Evolutionary conservation across 2,797 vertebrate genomes (phyloP), one percentile per base, ranked within the genome.

Genomic region (Cirrhinus molitorella): DNA sequence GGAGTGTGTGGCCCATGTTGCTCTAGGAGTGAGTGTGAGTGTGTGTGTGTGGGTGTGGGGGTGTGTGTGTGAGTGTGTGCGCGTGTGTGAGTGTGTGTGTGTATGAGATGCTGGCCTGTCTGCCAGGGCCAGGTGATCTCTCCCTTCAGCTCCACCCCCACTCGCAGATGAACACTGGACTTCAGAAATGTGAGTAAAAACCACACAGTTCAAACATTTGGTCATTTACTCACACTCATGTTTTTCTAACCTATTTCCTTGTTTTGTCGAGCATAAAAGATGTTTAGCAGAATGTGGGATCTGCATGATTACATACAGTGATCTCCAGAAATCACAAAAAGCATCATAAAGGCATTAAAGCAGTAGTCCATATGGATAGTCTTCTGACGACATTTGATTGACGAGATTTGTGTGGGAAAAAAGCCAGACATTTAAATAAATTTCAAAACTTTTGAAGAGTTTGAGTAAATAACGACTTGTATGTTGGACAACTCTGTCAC

Each of bases 151-250:
- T 98, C 97, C 97, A 97, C 95, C 96, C 97, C 96, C 96, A 97
- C 96, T 97, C 96, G 97, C 97, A 99, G 97, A 99, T 99, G 98
- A 99, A 99, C 97, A 96, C 97, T 98, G 97, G 98, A 98, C 97
- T 97, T 98, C 98, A 98, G 97, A 99, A 99, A 99, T 99, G 98
- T 99, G 95, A 98, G 97, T 98, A 31, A 79, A 31, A 8, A 53
- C 28, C 57, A 80, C 17, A 47, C 21, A 21, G 17, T 55, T 34
- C 21, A 65, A 59, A 43, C 13, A 13, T 45, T 77, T 45, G 34
- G 17, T 61, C 40, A 28, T 45, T 47, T 37, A 74, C 31, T 28
- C 5, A 23, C 45, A 11, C 21, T 67, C 28, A 0, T 31, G 25
- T 63, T 63, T 63, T 63, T 63, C 59, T 14, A 68, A 68, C 23